phyloP scores from a whole-genome alignment of 2,797 vertebrate genomes.

The Lateolabrax maculatus region DNA sequence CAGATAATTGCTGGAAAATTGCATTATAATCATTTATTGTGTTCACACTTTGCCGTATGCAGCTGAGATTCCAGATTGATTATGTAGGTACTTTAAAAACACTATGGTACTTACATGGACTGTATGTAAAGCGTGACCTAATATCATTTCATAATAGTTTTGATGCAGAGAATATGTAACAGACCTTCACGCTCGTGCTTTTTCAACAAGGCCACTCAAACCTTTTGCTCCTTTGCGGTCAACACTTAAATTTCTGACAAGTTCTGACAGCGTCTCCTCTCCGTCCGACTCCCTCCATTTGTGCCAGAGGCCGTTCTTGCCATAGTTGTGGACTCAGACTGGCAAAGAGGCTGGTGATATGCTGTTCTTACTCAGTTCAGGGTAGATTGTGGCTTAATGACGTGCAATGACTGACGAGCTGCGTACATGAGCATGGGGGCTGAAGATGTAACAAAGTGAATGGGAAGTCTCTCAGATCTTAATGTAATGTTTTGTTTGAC shows the following conservation, averaged over 20 bases:
- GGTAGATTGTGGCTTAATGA: constrained; percentile 67
- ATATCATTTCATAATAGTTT: constrained; percentile 35
- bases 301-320: constrained; percentile 75
- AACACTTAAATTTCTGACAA: constrained; percentile 64
- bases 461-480: constrained; percentile 27
- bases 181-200: constrained; percentile 64
- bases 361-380: constrained; percentile 73
- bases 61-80: constrained; percentile 22
- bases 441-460: constrained; percentile 71
- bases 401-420: constrained; percentile 75
- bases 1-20: neutral
- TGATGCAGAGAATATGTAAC: constrained; percentile 58
- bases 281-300: constrained; percentile 73
- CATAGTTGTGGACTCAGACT: constrained; percentile 72
- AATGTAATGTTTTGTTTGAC: constrained; percentile 10
- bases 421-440: constrained; percentile 79
- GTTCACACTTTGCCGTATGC: constrained; percentile 8
- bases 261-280: constrained; percentile 70
- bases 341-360: constrained; percentile 74
- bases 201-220: constrained; percentile 68
- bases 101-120: constrained; percentile 26
- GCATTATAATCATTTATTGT: neutral
- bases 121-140: constrained; percentile 70
- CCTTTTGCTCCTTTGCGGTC: constrained; percentile 67
- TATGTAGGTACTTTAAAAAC: neutral